Evolutionary conservation across 2,113 vertebrate species (phyloP).

Genomic region (Platycercus adscitus): DNA sequence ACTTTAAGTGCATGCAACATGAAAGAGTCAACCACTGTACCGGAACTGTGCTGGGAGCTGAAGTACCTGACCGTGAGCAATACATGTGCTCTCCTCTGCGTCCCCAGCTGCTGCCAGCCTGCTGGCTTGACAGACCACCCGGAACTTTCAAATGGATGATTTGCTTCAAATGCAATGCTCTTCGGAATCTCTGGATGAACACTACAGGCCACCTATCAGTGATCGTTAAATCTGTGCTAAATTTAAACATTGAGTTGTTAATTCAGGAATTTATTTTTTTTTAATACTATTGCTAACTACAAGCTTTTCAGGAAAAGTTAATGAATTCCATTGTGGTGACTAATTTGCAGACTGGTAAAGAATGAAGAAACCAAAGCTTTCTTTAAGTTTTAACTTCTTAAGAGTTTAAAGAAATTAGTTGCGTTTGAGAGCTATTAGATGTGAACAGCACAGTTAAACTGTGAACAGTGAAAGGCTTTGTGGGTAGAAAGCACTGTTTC

Average conservation of each 20-base stretch:
- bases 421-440: background rate
- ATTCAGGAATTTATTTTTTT: background rate
- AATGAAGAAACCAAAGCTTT: conserved; percentile 47
- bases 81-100: background rate
- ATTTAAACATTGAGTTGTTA: background rate
- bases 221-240: background rate
- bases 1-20: background rate
- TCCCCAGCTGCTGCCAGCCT: background rate
- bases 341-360: background rate
- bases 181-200: background rate
- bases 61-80: background rate
- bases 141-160: background rate
- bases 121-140: background rate
- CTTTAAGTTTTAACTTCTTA: conserved; percentile 19
- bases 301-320: background rate
- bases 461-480: background rate
- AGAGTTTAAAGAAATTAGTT: background rate
- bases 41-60: background rate
- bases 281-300: background rate
- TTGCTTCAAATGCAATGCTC: background rate
- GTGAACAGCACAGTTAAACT: background rate
- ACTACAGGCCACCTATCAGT: background rate
- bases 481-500: background rate
- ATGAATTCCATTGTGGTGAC: background rate
- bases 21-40: background rate